A percentile compares a stretch with the other conserved stretches of the same genome.
phyloP scores from a whole-genome alignment of 2,888 invertebrate genomes.

The Auanema sp. region DNA sequence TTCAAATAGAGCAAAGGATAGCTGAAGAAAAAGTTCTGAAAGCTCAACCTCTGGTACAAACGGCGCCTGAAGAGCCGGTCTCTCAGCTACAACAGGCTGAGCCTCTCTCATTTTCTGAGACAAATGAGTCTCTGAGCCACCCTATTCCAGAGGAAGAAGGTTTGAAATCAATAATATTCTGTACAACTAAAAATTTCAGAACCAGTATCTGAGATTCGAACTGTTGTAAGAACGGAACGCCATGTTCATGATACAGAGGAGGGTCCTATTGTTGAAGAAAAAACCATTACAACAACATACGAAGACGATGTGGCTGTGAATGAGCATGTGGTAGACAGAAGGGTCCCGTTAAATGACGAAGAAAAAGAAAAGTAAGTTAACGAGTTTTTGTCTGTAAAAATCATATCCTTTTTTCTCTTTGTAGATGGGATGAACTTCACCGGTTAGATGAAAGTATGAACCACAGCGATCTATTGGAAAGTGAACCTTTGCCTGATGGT shows the following conservation, averaged over 20 bases:
- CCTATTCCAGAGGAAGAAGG: conserved; percentile 22
- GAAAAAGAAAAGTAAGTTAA: conserved; percentile 46
- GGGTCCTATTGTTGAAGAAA: conserved; percentile 61
- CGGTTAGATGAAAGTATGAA: conserved; percentile 27
- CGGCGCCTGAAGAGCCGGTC: background rate
- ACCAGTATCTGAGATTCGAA: conserved; percentile 48
- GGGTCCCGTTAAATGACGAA: conserved; percentile 53
- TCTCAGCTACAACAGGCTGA: conserved; percentile 7
- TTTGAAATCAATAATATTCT: background rate
- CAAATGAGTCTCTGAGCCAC: conserved; percentile 17
- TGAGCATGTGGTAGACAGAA: conserved; percentile 48
- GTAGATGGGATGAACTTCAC: conserved; percentile 41
- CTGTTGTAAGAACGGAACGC: conserved; percentile 54
- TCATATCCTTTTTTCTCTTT: conserved; percentile 1
- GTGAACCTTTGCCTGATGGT: conserved; percentile 22
- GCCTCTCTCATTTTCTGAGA: conserved; percentile 8
- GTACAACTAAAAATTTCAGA: conserved; percentile 11
- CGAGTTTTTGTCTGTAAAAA: background rate
- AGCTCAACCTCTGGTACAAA: too few relatives aligned
- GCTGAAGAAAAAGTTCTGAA: too few relatives aligned
- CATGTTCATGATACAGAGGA: conserved; percentile 58
- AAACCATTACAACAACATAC: conserved; percentile 54
- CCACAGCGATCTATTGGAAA: conserved; percentile 6
- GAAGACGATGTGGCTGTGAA: conserved; percentile 54
- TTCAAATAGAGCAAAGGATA: too few relatives aligned